phyloP scores from a whole-genome alignment of 2,113 vertebrate genomes.

The Nothobranchius kuhntae region DNA sequence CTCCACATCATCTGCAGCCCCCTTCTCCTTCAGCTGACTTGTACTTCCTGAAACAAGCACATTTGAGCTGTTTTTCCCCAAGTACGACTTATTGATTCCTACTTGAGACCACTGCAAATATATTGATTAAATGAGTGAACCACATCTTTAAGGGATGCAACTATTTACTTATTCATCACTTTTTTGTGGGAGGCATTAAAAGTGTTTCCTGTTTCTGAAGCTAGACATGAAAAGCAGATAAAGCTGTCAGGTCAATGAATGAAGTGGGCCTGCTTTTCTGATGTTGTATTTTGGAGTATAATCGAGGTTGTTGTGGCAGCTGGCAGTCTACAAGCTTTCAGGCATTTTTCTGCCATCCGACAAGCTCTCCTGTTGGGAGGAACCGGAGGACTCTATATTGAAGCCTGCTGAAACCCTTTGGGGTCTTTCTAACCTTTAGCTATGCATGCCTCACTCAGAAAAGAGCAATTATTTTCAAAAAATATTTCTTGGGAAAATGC shows the following conservation, averaged over 20 bases:
- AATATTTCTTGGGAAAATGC: neutral
- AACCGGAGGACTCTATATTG: neutral
- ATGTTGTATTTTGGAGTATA: neutral
- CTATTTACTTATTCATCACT: no score
- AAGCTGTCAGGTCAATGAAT: neutral
- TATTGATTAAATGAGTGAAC: no score
- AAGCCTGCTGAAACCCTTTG: neutral
- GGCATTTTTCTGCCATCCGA: slow-evolving; percentile 1
- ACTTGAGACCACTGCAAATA: no score
- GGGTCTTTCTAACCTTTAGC: slow-evolving; percentile 7
- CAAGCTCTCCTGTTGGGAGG: slow-evolving; percentile 6
- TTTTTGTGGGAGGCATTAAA: neutral
- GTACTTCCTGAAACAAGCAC: no score
- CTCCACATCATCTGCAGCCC: no score
- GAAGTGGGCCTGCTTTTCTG: neutral
- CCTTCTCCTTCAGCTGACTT: no score
- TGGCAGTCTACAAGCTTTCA: neutral
- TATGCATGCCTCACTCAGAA: neutral
- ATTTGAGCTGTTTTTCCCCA: no score
- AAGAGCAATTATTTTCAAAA: neutral
- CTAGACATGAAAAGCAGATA: neutral
- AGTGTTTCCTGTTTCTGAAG: neutral
- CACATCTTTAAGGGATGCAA: no score
- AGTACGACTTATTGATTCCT: no score
- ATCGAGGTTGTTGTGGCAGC: slow-evolving; percentile 11